Conservation (phyloP, 2,888 invertebrate species). For the Candidula unifasciata region DNA sequence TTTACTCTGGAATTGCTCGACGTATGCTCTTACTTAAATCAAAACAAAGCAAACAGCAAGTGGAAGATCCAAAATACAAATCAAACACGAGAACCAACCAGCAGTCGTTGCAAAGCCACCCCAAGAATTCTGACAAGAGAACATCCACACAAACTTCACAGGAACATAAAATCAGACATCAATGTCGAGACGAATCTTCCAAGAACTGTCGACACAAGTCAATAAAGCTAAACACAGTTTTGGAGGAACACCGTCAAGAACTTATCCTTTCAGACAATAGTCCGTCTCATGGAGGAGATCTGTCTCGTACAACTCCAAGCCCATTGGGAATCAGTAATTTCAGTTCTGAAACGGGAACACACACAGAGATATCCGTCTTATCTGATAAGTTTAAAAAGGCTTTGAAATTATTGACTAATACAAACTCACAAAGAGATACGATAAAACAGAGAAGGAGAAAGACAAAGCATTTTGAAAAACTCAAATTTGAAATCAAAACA, state of each 20-base stretch:
- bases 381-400: slow-evolving; percentile 24
- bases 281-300: neutral
- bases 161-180: neutral
- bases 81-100: neutral
- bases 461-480: neutral
- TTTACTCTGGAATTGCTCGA: slow-evolving; percentile 31
- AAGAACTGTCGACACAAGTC: neutral
- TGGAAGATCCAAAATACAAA: neutral
- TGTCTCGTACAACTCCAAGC: neutral
- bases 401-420: neutral
- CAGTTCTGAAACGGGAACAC: neutral
- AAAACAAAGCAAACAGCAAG: neutral
- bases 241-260: neutral
- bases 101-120: neutral
- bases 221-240: neutral
- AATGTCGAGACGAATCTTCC: neutral
- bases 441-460: slow-evolving; percentile 18
- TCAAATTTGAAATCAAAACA: neutral
- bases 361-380: slow-evolving; percentile 3
- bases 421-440: neutral
- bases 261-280: neutral
- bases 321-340: too few relatives aligned
- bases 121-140: neutral
- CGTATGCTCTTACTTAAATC: slow-evolving; percentile 10
- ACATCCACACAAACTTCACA: neutral